phyloP scores from a whole-genome alignment of 1,140 invertebrate genomes.

The Melipona quadrifasciata region DNA sequence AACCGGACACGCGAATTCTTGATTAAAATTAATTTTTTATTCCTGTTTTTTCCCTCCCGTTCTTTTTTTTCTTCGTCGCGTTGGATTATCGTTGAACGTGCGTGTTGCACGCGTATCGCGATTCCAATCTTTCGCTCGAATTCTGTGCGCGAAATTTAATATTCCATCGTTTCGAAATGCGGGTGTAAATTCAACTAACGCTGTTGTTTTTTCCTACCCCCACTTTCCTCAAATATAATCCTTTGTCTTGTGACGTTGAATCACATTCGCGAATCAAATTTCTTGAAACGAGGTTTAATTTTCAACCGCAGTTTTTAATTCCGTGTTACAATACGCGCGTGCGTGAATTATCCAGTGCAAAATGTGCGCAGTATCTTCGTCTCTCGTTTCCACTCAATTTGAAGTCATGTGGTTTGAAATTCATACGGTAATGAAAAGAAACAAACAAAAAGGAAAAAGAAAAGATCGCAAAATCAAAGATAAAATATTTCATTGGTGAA shows the following conservation, averaged over 20 bases:
- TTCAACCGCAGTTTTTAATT: not conserved
- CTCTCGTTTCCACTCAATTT: not conserved
- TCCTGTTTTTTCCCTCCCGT: too few relatives aligned
- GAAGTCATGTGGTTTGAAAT: too few relatives aligned
- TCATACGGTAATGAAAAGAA: too few relatives aligned
- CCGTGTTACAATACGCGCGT: not conserved
- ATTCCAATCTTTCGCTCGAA: not conserved
- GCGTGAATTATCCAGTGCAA: not conserved
- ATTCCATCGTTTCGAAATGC: not conserved
- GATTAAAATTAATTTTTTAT: conserved; percentile 24
- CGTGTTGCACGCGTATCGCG: not conserved
- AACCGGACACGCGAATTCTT: not conserved
- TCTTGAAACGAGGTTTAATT: not conserved
- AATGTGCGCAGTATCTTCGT: not conserved
- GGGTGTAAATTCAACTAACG: not conserved
- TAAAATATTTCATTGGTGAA: too few relatives aligned
- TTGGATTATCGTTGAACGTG: not conserved
- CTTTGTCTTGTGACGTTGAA: not conserved
- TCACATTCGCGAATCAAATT: not conserved
- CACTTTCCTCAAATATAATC: not conserved
- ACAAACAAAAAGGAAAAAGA: too few relatives aligned
- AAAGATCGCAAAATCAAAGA: too few relatives aligned
- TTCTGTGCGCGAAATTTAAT: not conserved
- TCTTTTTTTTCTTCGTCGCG: not conserved
- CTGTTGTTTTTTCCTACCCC: not conserved